A percentile compares a stretch with the other conserved stretches of the same genome.
phyloP scores from a whole-genome alignment of 2,888 invertebrate genomes.

The Leistus spinibarbis region DNA sequence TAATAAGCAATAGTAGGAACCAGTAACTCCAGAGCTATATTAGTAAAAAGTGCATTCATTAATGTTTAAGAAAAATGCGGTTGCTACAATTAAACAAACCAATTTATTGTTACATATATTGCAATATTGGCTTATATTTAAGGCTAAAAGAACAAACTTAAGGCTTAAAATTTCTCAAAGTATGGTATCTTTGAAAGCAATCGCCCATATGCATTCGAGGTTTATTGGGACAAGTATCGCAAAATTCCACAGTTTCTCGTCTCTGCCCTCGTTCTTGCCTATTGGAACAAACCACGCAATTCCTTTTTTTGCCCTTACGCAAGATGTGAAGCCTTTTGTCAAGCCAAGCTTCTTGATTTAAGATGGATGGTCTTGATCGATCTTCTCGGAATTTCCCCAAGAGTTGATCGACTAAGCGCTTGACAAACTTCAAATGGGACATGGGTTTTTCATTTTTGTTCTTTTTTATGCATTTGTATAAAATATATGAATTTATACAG shows the following conservation, averaged over 20 bases:
- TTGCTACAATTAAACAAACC: too few species aligned
- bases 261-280: constrained; percentile 42
- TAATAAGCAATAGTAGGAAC: too few species aligned
- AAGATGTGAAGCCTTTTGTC: constrained; percentile 42
- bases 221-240: constrained; percentile 42
- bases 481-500: constrained; percentile 42
- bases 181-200: constrained; percentile 41
- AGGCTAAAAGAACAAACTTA: background rate
- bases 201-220: constrained; percentile 41
- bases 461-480: constrained; percentile 40
- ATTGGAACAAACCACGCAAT: constrained; percentile 44
- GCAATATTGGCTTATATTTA: too few species aligned
- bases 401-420: constrained; percentile 41
- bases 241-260: constrained; percentile 41
- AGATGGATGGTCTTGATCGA: constrained; percentile 22
- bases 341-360: constrained; percentile 37
- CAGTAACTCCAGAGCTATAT: too few species aligned
- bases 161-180: constrained; percentile 38
- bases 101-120: too few species aligned
- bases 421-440: constrained; percentile 41
- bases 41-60: too few species aligned
- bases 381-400: constrained; percentile 39
- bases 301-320: constrained; percentile 36
- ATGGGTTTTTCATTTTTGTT: constrained; percentile 41
- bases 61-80: too few species aligned